A percentile compares a stretch with the other conserved stretches of the same genome.
These are phyloP conservation scores for Sylvilagus floridanus DNA, from an alignment of 2,797 vertebrate genomes.

Conservation along the genomic window DNA sequence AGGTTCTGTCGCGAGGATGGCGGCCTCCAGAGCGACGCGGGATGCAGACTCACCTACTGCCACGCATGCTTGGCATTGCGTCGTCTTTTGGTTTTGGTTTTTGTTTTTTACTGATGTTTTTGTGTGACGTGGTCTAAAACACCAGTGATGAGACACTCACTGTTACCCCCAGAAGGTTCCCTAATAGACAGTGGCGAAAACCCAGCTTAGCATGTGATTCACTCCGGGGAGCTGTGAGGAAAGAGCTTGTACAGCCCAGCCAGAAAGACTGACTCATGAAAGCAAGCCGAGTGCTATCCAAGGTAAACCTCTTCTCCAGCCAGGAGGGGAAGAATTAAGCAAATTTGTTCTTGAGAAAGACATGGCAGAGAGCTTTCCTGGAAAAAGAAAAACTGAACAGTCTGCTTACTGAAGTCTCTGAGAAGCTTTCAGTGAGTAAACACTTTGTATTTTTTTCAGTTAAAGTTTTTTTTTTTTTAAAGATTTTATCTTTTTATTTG, in stretches of 20 bases:
- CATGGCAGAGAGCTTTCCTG: constrained; percentile 49
- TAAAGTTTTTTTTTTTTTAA: no score
- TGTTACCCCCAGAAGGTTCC: neutral
- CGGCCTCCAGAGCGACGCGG: neutral
- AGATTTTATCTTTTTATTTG: no score
- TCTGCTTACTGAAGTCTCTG: constrained; percentile 55
- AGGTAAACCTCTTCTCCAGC: constrained; percentile 58
- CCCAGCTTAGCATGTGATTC: neutral
- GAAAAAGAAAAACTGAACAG: constrained; percentile 66
- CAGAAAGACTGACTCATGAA: constrained; percentile 34
- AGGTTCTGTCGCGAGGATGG: neutral
- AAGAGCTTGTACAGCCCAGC: neutral
- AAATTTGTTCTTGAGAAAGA: constrained; percentile 71
- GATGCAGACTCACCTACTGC: no score
- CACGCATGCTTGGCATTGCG: neutral
- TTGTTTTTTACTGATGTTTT: no score
- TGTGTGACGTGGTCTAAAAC: neutral
- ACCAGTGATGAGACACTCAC: neutral
- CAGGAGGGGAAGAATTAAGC: constrained; percentile 52
- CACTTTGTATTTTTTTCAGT: no score
- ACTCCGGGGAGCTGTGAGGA: neutral
- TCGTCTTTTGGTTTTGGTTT: no score
- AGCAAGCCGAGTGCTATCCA: neutral
- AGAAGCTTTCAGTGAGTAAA: constrained; percentile 51
- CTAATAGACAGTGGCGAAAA: constrained; percentile 11